Percentiles rank a stretch among this genome's conserved stretches.
These are phyloP conservation scores for Blastobasis lacticolella DNA, from an alignment of 2,888 invertebrate genomes.

Conservation along the genomic window DNA sequence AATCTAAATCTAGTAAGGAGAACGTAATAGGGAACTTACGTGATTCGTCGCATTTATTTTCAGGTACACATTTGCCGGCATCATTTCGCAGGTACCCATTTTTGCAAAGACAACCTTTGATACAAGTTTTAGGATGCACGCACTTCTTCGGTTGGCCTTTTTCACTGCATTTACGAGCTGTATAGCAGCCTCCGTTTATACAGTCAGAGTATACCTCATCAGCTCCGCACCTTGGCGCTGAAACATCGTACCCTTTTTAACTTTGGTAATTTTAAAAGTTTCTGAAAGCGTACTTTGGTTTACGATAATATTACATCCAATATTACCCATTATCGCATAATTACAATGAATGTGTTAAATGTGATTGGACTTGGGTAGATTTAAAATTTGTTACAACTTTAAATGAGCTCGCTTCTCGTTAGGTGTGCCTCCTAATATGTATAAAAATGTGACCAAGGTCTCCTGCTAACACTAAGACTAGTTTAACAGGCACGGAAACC, in stretches of 20 bases:
- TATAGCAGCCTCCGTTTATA: conserved; percentile 19
- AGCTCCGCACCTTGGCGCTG: conserved; percentile 14
- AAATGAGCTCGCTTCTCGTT: too few relatives aligned
- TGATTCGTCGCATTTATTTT: conserved; percentile 4
- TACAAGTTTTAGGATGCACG: conserved; percentile 10
- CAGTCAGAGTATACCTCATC: conserved; percentile 19
- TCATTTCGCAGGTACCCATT: conserved; percentile 9
- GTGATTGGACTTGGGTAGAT: too few relatives aligned
- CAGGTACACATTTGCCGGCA: conserved; percentile 8
- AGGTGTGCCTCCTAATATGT: too few relatives aligned
- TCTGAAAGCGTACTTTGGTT: too few relatives aligned
- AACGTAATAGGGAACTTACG: neutral
- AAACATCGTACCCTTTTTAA: neutral
- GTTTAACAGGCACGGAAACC: too few relatives aligned
- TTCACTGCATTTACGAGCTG: conserved; percentile 8
- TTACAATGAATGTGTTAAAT: too few relatives aligned
- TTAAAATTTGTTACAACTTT: too few relatives aligned
- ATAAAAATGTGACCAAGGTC: too few relatives aligned
- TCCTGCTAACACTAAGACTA: too few relatives aligned
- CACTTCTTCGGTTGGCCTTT: conserved; percentile 10
- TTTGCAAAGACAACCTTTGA: conserved; percentile 12
- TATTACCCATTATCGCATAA: too few relatives aligned
- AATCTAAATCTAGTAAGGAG: neutral
- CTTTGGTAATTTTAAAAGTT: neutral
- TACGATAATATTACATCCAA: too few relatives aligned